Evolutionary conservation across 2,113 vertebrate genomes (phyloP).

Genomic region (Chitala chitala): DNA sequence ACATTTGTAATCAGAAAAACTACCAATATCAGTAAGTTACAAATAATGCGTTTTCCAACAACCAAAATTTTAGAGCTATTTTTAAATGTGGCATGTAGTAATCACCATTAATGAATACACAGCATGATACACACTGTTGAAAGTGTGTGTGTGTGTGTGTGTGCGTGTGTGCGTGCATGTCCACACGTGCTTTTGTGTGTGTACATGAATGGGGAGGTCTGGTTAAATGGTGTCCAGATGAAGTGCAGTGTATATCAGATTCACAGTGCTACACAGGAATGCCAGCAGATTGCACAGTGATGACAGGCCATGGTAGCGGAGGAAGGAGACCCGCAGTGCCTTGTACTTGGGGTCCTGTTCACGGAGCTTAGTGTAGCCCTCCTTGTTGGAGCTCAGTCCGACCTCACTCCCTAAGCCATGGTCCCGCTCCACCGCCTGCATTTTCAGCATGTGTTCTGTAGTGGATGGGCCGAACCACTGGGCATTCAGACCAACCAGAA

Average conservation of each 20-base stretch:
- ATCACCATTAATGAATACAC: too few relatives aligned
- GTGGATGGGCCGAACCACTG: conserved; percentile 69
- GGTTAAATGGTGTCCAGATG: conserved; percentile 63
- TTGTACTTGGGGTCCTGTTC: conserved; percentile 77
- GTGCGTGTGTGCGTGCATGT: too few relatives aligned
- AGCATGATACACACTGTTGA: too few relatives aligned
- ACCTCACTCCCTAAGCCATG: conserved; percentile 69
- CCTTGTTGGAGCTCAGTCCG: conserved; percentile 51
- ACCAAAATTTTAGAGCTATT: too few relatives aligned
- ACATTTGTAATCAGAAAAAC: too few relatives aligned
- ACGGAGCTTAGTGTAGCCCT: conserved; percentile 67
- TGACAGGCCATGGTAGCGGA: conserved; percentile 73
- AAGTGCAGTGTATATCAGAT: conserved; percentile 66
- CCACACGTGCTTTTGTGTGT: too few relatives aligned
- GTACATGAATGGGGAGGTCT: neutral
- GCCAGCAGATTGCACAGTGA: conserved; percentile 71
- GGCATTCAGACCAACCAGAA: conserved; percentile 59
- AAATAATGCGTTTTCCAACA: too few relatives aligned
- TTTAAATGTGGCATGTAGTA: too few relatives aligned
- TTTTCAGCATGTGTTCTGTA: conserved; percentile 62
- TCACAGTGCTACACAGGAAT: conserved; percentile 67
- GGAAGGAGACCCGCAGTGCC: conserved; percentile 56
- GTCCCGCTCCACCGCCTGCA: conserved; percentile 71
- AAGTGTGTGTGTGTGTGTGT: too few relatives aligned
- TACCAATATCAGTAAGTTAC: too few relatives aligned